Base-by-base conservation (phyloP, 1,140 invertebrate genomes). In the Nautilus pompilius region DNA sequence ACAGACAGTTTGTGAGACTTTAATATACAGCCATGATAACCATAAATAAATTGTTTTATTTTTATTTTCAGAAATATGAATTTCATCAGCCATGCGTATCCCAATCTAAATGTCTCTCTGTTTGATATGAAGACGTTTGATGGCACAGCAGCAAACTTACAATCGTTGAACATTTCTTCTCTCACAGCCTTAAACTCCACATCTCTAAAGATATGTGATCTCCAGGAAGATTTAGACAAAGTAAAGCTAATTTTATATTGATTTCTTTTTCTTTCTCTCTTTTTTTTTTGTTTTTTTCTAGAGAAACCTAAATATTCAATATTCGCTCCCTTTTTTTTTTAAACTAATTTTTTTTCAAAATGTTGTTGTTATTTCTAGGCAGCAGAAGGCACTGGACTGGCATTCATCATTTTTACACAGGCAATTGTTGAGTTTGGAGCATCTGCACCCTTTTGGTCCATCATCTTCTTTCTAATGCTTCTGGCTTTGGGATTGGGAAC, bases 381-480 rank as follows among this genome's bases (percentile, higher is more conserved):
- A 53, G 73, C 79, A 8, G 66, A 73, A 87, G 88, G 93, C 13
- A 91, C 93, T 3, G 92, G 93, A 0, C 81, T 97, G 28, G 82
- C 81, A 6, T 97, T 95, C 77, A 88, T 95, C 65, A 93, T 94
- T 0, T 96, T 96, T 82, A 93, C 94, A 0, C 91, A 95, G 75
- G 93, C 93, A 1, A 90, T 96, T 30, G 86, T 90, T 1, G 91
- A 92, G 81, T 92, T 97, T 88, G 84, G 97, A 65, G 93, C 95
- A 0, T 88, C 90, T 34, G 89, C 93, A 0, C 91, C 95, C 72
- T 85, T 97, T 51, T 98, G 95, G 93, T 89, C 93, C 0, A 80
- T 94, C 0, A 84, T 96, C 3, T 98, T 98, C 83, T 98, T 97
- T 80, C 79, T 92, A 22, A 98, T 98, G 95, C 84, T 98, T 17